A percentile compares a stretch with the other conserved stretches of the same genome.
Conservation (phyloP, 2,797 vertebrate genomes). For the Acanthiza pusilla region DNA sequence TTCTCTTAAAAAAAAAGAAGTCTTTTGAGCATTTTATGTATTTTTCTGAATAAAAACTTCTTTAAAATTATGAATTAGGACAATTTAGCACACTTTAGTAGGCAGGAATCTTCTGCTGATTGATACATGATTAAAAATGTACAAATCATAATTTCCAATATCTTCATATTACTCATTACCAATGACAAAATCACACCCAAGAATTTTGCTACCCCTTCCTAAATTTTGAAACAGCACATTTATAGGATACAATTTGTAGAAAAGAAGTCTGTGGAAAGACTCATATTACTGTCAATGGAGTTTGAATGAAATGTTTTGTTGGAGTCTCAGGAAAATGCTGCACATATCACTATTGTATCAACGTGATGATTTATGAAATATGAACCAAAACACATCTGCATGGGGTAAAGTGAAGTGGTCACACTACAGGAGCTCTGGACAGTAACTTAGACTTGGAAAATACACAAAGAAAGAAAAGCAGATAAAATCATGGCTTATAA, state of each 20-base stretch:
- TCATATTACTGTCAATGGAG: background rate
- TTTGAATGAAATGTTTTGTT: constrained; percentile 17
- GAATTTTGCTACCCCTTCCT: constrained; percentile 23
- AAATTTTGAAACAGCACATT: constrained; percentile 47
- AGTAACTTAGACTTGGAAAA: constrained; percentile 57
- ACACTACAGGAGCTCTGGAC: constrained; percentile 39
- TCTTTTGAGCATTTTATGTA: background rate
- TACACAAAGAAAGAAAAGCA: constrained; percentile 26
- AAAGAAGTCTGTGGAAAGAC: background rate
- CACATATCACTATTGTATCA: constrained; percentile 63
- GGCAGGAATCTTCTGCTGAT: background rate
- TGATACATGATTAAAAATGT: background rate
- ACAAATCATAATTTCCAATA: background rate
- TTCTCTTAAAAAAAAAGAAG: background rate
- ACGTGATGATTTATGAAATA: constrained; percentile 67
- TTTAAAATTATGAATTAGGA: background rate
- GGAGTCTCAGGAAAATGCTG: constrained; percentile 66
- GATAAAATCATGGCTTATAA: constrained; percentile 9
- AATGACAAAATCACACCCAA: background rate
- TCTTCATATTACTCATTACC: background rate
- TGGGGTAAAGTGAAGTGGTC: constrained; percentile 20
- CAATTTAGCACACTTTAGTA: background rate
- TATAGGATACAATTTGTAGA: constrained; percentile 43
- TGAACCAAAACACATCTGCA: constrained; percentile 59
- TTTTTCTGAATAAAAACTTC: background rate